phyloP scores from a whole-genome alignment of 2,113 vertebrate genomes.

The Albula glossodonta region DNA sequence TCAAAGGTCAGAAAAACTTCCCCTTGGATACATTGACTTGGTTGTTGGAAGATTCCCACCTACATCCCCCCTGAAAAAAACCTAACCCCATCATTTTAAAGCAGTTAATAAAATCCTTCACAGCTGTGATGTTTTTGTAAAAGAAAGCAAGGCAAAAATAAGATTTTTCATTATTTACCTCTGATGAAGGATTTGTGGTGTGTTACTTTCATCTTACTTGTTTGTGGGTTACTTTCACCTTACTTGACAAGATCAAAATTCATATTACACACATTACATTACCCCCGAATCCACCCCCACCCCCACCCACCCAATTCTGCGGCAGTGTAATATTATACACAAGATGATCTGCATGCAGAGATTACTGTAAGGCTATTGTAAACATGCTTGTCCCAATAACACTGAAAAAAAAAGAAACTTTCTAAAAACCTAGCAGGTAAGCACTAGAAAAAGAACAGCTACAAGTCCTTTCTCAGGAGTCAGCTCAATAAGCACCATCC shows the following conservation, averaged over 20 bases:
- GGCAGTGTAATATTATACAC: neutral
- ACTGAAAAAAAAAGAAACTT: neutral
- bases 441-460: neutral
- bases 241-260: neutral
- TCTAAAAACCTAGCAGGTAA: neutral
- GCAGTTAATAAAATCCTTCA: neutral
- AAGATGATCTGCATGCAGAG: neutral
- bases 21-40: neutral
- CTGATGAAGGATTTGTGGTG: no score
- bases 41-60: neutral
- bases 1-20: neutral
- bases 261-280: no score
- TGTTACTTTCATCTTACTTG: neutral
- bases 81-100: neutral
- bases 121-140: neutral
- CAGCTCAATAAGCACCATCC: neutral
- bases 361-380: neutral
- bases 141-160: neutral
- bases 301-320: neutral
- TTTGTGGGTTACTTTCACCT: neutral
- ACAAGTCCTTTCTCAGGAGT: neutral
- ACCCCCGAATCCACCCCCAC: neutral
- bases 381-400: neutral
- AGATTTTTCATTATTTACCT: no score
- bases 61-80: neutral